A percentile compares a stretch with the other conserved stretches of the same genome.
Conservation (phyloP, 2,888 invertebrate genomes). For the Heliothis peltigera region DNA sequence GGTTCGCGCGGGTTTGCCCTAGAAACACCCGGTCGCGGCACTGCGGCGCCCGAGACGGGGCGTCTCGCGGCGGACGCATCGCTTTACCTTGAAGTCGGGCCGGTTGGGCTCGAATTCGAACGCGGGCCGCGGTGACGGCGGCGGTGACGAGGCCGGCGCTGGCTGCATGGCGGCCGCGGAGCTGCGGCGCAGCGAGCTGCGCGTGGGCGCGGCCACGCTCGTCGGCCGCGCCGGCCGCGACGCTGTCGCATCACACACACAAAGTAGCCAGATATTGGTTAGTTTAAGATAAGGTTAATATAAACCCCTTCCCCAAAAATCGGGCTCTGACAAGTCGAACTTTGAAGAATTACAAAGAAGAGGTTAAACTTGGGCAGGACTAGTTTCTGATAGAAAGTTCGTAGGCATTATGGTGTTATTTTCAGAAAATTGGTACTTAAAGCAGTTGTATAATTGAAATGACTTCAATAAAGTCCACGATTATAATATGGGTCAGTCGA, state of each 20-base stretch:
- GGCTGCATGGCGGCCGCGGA: constrained; percentile 2
- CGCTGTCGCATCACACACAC: constrained; percentile 5
- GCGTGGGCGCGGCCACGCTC: constrained; percentile 13
- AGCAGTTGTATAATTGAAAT: too few relatives aligned
- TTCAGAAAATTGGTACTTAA: too few relatives aligned
- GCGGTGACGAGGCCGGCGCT: constrained; percentile 11
- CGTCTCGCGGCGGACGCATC: constrained; percentile 33
- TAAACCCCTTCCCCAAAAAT: too few relatives aligned
- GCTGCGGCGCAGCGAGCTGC: constrained; percentile 5
- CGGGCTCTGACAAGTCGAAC: too few relatives aligned
- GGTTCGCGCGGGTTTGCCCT: constrained; percentile 59
- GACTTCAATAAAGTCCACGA: too few relatives aligned
- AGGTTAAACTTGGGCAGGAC: too few relatives aligned
- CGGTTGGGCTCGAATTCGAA: constrained; percentile 80
- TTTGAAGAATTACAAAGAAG: too few relatives aligned
- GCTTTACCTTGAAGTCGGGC: constrained; percentile 78
- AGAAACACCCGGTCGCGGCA: constrained; percentile 59
- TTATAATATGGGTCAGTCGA: too few relatives aligned
- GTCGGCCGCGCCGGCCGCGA: not conserved
- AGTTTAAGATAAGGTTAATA: too few relatives aligned
- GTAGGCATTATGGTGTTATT: too few relatives aligned
- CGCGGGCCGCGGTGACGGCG: constrained; percentile 33
- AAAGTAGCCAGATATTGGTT: too few relatives aligned
- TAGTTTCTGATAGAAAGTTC: too few relatives aligned
- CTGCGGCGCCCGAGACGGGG: constrained; percentile 47